Base-by-base conservation (phyloP, 2,113 vertebrate species). In the Myotis davidii region DNA sequence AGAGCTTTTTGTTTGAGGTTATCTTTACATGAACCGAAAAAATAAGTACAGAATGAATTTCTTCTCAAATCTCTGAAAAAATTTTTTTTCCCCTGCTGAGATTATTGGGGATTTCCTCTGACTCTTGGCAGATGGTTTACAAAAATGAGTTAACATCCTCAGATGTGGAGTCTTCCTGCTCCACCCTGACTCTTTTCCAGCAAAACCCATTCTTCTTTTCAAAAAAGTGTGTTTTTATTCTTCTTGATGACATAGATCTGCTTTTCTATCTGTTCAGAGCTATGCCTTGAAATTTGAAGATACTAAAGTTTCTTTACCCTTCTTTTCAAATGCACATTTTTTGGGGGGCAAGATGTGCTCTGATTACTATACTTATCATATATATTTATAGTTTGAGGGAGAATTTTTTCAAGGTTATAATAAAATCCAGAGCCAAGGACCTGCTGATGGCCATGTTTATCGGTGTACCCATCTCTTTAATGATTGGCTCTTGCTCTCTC, bases 71-170 rank as follows among this genome's bases (percentile, higher is more conserved):
- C 65, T 85, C 81, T 34, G 56, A 65, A 93, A 92, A 91, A 6
- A 1, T 18, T 21, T 79, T 50, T 27, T n/a, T 77, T 34, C 21
- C 48, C 95, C 64, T 72, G 64, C 45, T 94, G 59, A 84, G 20
- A 84, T 97, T 77, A 83, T 21, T 92, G 74, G 96, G 96, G 95
- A 98, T 97, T 98, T 98, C 96, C 96, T 97, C 37, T 92, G 56
- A 79, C 48, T 93, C 32, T 94, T 97, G 96, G 96, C 97, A 91
- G 65, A 90, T 85, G 69, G 54, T 56, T 88, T 85, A 65, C 23
- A 85, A 88, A 96, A 96, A 90, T 89, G 97, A 92, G 96, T 52
- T 94, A 96, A 96, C 90, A 96, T 52, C 50, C 92, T 96, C 64
- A 73, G 70, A 95, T 88, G 85, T 91, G 92, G 74, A 77, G 78